A percentile compares a stretch with the other conserved stretches of the same genome.
Evolutionary conservation across 2,888 invertebrate species (phyloP).

Genomic region (Amblyjoppa fuscipennis): DNA sequence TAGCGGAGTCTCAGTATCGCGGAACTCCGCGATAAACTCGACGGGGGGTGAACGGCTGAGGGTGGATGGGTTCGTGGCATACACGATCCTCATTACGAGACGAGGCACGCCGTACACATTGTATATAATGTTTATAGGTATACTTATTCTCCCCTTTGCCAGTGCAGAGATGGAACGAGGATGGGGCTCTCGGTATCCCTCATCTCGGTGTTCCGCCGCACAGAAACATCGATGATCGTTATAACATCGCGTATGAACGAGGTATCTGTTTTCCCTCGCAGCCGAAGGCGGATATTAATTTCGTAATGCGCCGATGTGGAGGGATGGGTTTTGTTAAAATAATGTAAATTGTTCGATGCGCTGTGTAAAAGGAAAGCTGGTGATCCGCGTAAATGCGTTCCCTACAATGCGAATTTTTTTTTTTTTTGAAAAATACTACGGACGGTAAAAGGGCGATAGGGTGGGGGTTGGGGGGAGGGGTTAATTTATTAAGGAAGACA

Average conservation of each 20-base stretch:
- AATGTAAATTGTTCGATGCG: conserved; percentile 30
- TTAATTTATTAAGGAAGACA: too few species aligned
- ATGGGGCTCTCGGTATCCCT: conserved; percentile 33
- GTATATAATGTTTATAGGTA: conserved; percentile 41
- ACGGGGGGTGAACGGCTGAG: conserved; percentile 37
- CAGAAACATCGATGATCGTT: conserved; percentile 53
- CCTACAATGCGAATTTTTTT: too few species aligned
- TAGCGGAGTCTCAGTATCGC: conserved; percentile 42
- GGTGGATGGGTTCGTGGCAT: conserved; percentile 71
- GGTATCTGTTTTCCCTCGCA: conserved; percentile 19
- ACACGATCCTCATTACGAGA: conserved; percentile 83
- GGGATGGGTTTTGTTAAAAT: conserved; percentile 33
- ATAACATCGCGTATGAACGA: conserved; percentile 32
- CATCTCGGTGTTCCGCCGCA: conserved; percentile 20
- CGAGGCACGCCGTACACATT: conserved; percentile 54
- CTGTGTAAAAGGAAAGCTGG: not conserved
- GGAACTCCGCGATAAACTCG: conserved; percentile 46
- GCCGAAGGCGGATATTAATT: conserved; percentile 53
- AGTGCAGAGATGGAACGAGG: conserved; percentile 13
- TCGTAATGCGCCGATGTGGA: conserved; percentile 33
- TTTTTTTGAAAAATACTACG: too few species aligned
- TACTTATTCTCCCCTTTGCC: conserved; percentile 53
- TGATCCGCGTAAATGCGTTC: not conserved
- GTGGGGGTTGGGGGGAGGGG: too few species aligned
- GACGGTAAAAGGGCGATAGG: too few species aligned